Evolutionary conservation across 1,140 invertebrate species (phyloP), one percentile per base, ranked within the genome.

Genomic region (Zaprionus kolodkinae): DNA sequence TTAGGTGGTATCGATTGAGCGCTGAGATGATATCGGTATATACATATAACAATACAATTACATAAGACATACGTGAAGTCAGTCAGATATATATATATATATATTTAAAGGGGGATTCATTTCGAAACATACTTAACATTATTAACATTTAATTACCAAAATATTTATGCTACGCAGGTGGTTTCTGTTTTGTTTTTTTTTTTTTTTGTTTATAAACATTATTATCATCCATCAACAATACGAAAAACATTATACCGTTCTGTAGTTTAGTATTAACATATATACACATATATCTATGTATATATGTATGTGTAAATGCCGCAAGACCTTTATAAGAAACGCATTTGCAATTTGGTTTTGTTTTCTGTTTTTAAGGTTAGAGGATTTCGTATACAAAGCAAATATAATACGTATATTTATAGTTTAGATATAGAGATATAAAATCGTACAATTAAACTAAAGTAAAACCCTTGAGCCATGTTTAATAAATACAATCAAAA

Each of bases 1-100:
- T 68, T 66, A 70, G 48, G 70, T 88, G 48, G 70, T 88, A 64
- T 76, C 48, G 59, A 64, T 75, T 56, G 72, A 87, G 79, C 80
- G 67, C 68, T 80, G 72, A 79, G 64, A 80, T 88, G 85, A 81
- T 80, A 45, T 72, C 45, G 65, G 61, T 88, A 90, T 89, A 89
- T 89, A 89, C 86, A 89, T 90, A 90, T 77, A 89, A 90, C 86
- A 90, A 81, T 88, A 66, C 54, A 38, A 66, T 40, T 66, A 88
- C 85, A 88, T 88, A 85, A 89, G 84, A 87, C 84, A 88, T 88
- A 88, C 86, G 78, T 89, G 84, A 88, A 74, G 65, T 88, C 81
- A 88, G 76, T 80, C 69, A 88, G 79, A 73, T 76, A 15, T 45
- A 15, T 3, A 15, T 43, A 43, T 43, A 43, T 43, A 38, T 15